These are phyloP conservation scores for Pheosia tremula DNA, from an alignment of 2,888 invertebrate genomes.

Conservation along the genomic window DNA sequence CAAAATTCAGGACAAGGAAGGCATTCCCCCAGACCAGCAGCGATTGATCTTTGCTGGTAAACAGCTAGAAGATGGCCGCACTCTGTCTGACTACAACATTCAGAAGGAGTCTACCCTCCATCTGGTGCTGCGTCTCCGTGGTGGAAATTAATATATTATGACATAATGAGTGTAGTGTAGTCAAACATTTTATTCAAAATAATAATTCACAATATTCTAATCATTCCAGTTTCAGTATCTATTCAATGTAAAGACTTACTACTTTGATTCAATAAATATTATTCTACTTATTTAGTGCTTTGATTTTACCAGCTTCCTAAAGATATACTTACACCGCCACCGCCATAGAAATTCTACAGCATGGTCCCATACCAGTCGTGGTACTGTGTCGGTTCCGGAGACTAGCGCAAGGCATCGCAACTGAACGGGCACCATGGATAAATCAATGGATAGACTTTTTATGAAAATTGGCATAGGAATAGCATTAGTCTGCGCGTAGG, in stretches of 20 bases:
- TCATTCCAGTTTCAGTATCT: slow-evolving; percentile 57
- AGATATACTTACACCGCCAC: too few species aligned
- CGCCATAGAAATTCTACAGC: too few species aligned
- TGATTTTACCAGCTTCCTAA: not conserved
- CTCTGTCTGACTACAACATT: slow-evolving; percentile 64
- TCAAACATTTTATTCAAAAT: slow-evolving; percentile 24
- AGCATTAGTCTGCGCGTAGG: too few species aligned
- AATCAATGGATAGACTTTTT: too few species aligned
- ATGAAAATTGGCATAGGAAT: too few species aligned
- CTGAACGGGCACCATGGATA: too few species aligned
- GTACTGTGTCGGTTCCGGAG: too few species aligned
- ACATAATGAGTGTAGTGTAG: slow-evolving; percentile 9
- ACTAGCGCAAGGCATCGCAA: too few species aligned
- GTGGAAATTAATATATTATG: slow-evolving; percentile 33
- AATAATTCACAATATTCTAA: slow-evolving; percentile 35
- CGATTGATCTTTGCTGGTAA: slow-evolving; percentile 65
- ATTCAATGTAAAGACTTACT: slow-evolving; percentile 41
- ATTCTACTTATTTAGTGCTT: slow-evolving; percentile 17
- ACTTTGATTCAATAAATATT: slow-evolving; percentile 33
- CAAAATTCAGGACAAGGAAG: slow-evolving; percentile 67
- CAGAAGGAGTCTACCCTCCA: slow-evolving; percentile 67
- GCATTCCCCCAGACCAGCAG: slow-evolving; percentile 68
- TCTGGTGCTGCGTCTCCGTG: slow-evolving; percentile 53
- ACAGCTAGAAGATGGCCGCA: slow-evolving; percentile 64
- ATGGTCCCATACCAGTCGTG: too few species aligned